These are phyloP conservation scores for Sus scrofa DNA, from an alignment of 2,113 vertebrate species.

Conservation along the genomic window DNA sequence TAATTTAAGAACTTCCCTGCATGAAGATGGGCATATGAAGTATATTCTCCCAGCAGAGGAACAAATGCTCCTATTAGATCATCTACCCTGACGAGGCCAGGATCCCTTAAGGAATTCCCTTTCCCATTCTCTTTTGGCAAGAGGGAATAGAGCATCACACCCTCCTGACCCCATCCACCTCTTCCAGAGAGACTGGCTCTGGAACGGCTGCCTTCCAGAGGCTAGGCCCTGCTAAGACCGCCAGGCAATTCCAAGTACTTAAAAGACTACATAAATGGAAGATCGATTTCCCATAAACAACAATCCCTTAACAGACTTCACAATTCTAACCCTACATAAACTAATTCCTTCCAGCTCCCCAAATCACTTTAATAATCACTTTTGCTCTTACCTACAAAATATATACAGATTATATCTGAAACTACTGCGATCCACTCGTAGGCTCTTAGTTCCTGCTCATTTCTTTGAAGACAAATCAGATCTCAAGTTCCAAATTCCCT, in stretches of 20 bases:
- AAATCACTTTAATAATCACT: background rate
- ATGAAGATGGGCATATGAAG: background rate
- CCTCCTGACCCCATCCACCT: background rate
- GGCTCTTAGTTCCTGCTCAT: background rate
- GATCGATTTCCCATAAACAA: background rate
- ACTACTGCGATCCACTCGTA: background rate
- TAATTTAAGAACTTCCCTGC: background rate
- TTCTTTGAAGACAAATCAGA: slow-evolving; percentile 45
- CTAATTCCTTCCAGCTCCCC: background rate
- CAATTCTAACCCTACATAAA: background rate
- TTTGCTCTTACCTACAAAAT: background rate
- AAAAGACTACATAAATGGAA: background rate
- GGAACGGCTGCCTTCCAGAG: background rate
- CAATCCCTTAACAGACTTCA: background rate
- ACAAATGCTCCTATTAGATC: background rate
- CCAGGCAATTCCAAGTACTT: background rate
- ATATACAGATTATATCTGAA: background rate
- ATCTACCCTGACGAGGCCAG: background rate
- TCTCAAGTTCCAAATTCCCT: background rate
- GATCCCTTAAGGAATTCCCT: background rate
- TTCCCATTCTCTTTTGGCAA: background rate
- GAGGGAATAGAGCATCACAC: background rate
- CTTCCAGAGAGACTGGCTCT: background rate
- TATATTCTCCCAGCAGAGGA: background rate
- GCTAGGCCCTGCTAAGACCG: background rate